phyloP scores from a whole-genome alignment of 2,113 vertebrate genomes.

The Nothobranchius kuhntae region DNA sequence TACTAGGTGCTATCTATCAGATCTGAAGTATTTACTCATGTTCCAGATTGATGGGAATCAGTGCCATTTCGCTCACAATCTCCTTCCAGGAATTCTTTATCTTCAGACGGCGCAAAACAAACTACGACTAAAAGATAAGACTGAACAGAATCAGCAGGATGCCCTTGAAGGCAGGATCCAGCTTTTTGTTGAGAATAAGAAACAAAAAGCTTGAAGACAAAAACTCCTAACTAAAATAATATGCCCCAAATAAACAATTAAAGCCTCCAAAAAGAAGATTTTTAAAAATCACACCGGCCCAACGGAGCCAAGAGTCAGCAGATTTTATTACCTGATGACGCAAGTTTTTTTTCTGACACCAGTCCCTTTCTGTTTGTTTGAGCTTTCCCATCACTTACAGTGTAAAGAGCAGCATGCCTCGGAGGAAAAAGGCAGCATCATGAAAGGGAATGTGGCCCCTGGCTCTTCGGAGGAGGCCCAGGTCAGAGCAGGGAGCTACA shows the following conservation, averaged over 20 bases:
- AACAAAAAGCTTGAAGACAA: not conserved
- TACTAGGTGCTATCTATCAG: no score
- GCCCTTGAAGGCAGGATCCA: not conserved
- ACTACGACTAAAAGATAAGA: not conserved
- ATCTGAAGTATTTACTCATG: no score
- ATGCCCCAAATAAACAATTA: not conserved
- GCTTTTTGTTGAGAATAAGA: not conserved
- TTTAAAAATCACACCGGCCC: not conserved
- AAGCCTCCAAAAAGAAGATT: no score
- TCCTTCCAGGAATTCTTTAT: not conserved
- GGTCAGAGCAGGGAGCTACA: slow-evolving; percentile 59
- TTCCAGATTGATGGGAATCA: no score
- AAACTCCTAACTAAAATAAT: not conserved
- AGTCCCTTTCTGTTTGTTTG: slow-evolving; percentile 22
- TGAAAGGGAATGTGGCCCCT: slow-evolving; percentile 63
- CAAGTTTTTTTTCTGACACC: slow-evolving; percentile 6
- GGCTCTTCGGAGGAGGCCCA: slow-evolving; percentile 42
- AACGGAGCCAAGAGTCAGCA: not conserved
- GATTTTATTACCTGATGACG: not conserved
- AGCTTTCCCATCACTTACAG: slow-evolving; percentile 36
- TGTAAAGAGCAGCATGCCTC: slow-evolving; percentile 21
- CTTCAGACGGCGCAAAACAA: not conserved
- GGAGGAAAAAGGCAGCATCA: slow-evolving; percentile 41
- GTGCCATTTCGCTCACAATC: not conserved
- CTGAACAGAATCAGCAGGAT: not conserved